A percentile compares a stretch with the other conserved stretches of the same genome.
Evolutionary conservation across 2,113 vertebrate species (phyloP).

Genomic region (Aegypius monachus): DNA sequence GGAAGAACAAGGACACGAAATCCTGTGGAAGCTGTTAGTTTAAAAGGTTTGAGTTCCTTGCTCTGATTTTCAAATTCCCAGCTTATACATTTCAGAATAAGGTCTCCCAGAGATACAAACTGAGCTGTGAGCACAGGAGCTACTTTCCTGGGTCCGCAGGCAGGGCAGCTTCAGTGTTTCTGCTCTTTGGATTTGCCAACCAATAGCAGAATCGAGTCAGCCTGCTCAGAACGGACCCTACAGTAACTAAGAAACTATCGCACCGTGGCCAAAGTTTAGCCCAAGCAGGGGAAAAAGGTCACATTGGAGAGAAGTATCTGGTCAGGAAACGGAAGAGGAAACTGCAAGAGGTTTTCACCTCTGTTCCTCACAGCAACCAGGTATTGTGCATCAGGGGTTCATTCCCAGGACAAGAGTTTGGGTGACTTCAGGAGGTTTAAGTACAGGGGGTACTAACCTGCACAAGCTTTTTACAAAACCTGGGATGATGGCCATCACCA

Average conservation of each 20-base stretch:
- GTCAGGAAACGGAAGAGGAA: neutral
- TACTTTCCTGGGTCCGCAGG: neutral
- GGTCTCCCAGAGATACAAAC: neutral
- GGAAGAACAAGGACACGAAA: neutral
- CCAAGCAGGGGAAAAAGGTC: neutral
- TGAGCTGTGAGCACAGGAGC: neutral
- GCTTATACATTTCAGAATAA: neutral
- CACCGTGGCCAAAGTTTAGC: neutral
- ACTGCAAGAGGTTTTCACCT: neutral
- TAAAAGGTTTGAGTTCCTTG: neutral
- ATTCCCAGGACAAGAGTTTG: neutral
- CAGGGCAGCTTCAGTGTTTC: neutral
- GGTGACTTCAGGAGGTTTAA: neutral
- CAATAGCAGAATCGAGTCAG: neutral
- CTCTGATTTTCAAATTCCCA: neutral
- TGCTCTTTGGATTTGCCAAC: neutral
- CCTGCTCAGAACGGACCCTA: neutral
- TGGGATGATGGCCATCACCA: neutral
- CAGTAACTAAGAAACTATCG: neutral
- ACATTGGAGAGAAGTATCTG: neutral
- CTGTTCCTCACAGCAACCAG: neutral
- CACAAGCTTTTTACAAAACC: neutral
- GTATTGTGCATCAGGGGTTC: neutral
- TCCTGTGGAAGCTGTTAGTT: neutral
- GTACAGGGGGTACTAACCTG: accelerated